Base-by-base conservation (phyloP, 2,113 vertebrate genomes). In the Anser cygnoides region DNA sequence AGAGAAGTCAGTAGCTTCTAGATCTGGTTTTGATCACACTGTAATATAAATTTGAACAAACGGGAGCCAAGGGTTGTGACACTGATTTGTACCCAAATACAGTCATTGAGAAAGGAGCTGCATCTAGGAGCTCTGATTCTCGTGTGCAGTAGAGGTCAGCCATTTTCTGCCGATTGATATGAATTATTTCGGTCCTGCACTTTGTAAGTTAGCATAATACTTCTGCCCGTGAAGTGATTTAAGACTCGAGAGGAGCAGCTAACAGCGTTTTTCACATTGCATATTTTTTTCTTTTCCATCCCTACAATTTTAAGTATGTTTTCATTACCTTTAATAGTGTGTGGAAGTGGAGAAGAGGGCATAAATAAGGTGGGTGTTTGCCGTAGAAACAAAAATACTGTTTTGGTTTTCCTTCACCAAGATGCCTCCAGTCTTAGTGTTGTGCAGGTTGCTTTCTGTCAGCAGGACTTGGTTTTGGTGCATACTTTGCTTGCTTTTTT, bases 321-420 rank as follows among this genome's bases (percentile, higher is more conserved):
- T 93, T 76, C 7, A 19, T 92, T 73, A 66, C 12, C 16, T 73
- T 85, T 49, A 49, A 39, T 39, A 39, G 21, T 22, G 20, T 49
- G 46, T 49, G 17, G 21, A 68, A 29, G 14, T 67, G 54, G 39
- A 50, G 46, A 44, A 62, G 50, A 84, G 10, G 8, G 8, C 3
- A 1, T 77, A 21, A 4, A 1, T 77, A 21, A 4, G 6, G 17
- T 31, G 70, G 41, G 6, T 83, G 23, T 13, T 85, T 83, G 19
- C 44, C 63, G 46, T 43, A 49, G 33, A 87, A 87, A 65, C 5
- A 79, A 65, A 82, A 79, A 66, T 4, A 13, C 25, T 4, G 1
- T 7, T 94, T 78, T 87, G 70, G 3, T 95, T 96, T 96, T 95
- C 81, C 66, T 68, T 91, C 28, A 68, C 49, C 83, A 92, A 93